Percentiles rank a stretch among this genome's conserved stretches.
These are phyloP conservation scores for Pygoscelis adeliae DNA, from an alignment of 2,113 vertebrate genomes.

Conservation along the genomic window DNA sequence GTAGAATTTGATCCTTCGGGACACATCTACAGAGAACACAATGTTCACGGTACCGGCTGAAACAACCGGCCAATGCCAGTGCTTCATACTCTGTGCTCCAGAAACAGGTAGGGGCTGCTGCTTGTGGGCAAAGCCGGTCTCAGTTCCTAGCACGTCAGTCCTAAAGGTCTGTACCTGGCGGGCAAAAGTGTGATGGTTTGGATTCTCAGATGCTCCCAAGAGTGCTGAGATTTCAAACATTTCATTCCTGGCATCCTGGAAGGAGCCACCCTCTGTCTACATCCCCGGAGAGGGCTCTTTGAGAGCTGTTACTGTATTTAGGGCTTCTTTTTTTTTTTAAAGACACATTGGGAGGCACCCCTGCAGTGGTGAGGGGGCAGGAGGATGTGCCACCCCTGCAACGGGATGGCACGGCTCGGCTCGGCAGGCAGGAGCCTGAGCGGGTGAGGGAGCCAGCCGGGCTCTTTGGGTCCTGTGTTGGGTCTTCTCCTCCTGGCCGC, in stretches of 20 bases:
- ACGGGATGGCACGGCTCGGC: rapidly evolving
- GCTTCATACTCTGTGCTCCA: not conserved
- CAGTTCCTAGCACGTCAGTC: not conserved
- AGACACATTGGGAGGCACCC: not conserved
- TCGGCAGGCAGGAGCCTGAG: not conserved
- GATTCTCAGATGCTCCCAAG: not conserved
- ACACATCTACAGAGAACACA: not conserved
- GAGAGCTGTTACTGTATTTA: not conserved
- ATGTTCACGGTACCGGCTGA: rapidly evolving
- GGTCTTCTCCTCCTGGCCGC: not conserved
- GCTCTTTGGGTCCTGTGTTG: not conserved
- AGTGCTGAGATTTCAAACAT: rapidly evolving
- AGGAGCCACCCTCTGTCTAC: not conserved
- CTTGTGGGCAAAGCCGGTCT: not conserved
- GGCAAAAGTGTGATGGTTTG: not conserved
- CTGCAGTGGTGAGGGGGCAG: not conserved
- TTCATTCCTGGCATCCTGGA: not conserved
- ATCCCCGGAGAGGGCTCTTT: not conserved
- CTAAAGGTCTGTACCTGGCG: not conserved
- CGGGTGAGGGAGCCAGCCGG: not conserved
- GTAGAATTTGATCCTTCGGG: not conserved
- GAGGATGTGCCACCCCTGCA: not conserved
- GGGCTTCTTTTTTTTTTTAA: not conserved
- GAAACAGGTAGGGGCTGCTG: not conserved
- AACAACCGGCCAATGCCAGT: not conserved